phyloP scores from a whole-genome alignment of 1,140 invertebrate genomes.

The Anastrepha obliqua region DNA sequence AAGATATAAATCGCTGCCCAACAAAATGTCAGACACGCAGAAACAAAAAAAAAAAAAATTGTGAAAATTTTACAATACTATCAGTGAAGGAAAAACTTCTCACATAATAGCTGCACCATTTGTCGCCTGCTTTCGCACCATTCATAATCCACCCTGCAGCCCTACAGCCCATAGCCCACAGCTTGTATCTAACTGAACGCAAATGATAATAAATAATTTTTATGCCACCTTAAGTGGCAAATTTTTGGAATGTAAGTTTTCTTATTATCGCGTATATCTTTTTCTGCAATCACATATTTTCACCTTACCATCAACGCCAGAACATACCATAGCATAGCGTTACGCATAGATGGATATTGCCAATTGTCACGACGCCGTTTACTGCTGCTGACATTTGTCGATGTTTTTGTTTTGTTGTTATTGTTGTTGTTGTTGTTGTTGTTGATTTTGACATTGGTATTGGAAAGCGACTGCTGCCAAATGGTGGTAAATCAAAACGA shows the following conservation, averaged over 20 bases:
- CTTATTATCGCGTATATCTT: neutral
- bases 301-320: too few species aligned
- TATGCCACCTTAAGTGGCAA: conserved; percentile 6
- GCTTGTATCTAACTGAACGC: neutral
- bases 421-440: neutral
- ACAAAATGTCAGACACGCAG: neutral
- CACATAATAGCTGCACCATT: too few species aligned
- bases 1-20: neutral
- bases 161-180: neutral
- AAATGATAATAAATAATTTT: conserved; percentile 48
- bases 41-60: neutral
- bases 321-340: neutral
- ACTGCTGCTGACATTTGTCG: neutral
- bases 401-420: neutral
- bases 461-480: neutral
- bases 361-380: neutral
- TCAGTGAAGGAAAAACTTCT: neutral
- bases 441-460: neutral
- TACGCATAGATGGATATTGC: neutral
- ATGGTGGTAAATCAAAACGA: conserved; percentile 35
- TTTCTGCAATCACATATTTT: too few species aligned
- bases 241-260: conserved; percentile 8
- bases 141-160: neutral
- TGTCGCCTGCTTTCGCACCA: neutral
- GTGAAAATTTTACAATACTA: neutral